Evolutionary conservation across 2,113 vertebrate genomes (phyloP).

Genomic region (Cacatua alba): DNA sequence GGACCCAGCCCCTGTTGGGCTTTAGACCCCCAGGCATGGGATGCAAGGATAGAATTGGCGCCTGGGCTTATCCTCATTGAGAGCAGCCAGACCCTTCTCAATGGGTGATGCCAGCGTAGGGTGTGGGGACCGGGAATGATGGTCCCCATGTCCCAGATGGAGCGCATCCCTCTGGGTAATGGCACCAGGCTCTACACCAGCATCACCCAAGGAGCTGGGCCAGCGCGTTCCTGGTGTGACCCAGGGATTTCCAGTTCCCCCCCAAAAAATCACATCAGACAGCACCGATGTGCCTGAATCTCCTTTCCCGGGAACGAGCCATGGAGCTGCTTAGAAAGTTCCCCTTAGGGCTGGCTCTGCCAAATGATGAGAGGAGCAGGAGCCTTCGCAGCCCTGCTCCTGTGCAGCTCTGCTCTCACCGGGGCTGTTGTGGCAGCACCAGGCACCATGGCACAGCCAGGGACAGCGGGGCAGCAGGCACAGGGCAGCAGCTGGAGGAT

Average conservation of each 20-base stretch:
- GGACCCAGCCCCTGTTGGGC: background rate
- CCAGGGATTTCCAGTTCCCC: background rate
- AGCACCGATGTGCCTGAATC: accelerated
- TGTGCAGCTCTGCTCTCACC: background rate
- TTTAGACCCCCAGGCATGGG: background rate
- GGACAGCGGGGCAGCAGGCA: background rate
- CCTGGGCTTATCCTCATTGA: background rate
- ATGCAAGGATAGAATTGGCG: background rate
- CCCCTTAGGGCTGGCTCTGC: background rate
- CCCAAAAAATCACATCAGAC: background rate
- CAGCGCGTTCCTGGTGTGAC: accelerated
- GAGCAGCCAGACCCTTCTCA: accelerated
- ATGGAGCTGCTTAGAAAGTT: background rate
- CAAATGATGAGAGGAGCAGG: background rate
- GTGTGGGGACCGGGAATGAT: background rate
- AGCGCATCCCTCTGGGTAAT: accelerated
- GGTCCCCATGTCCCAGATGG: background rate
- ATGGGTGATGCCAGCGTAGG: accelerated
- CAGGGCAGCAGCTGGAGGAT: background rate
- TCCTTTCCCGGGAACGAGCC: background rate
- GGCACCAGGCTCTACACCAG: background rate
- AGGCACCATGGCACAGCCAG: accelerated
- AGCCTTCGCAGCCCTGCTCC: background rate
- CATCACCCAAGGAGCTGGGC: accelerated
- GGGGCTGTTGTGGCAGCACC: accelerated